A percentile compares a stretch with the other conserved stretches of the same genome.
These are phyloP conservation scores for Tanypteryx hageni DNA, from an alignment of 2,888 invertebrate species.

Conservation along the genomic window DNA sequence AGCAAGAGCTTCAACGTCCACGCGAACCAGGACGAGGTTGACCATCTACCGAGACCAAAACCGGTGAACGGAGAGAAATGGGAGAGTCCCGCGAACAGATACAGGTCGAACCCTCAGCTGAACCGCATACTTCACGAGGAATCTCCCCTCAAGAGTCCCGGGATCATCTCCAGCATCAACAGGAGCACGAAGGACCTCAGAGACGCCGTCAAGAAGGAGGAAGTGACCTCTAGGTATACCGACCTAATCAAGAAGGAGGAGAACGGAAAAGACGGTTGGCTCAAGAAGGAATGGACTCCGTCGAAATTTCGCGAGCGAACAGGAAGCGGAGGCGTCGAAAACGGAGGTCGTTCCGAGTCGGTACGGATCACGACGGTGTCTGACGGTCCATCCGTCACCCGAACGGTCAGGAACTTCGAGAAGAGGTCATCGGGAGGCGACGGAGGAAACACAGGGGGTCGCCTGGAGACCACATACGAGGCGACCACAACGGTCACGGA, in stretches of 20 bases:
- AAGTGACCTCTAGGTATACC: conserved; percentile 50
- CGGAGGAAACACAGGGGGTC: conserved; percentile 77
- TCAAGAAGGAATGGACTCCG: conserved; percentile 75
- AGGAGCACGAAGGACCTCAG: conserved; percentile 88
- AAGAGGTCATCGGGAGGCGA: conserved; percentile 83
- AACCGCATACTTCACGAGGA: conserved; percentile 84
- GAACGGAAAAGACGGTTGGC: conserved; percentile 76
- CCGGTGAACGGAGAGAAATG: conserved; percentile 69
- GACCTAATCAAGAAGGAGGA: conserved; percentile 69
- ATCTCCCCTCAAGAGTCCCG: conserved; percentile 88
- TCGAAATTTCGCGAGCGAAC: conserved; percentile 76
- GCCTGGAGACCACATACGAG: conserved; percentile 81
- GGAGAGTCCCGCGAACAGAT: conserved; percentile 71
- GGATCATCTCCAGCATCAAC: conserved; percentile 90
- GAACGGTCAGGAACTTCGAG: conserved; percentile 83
- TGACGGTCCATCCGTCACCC: conserved; percentile 83
- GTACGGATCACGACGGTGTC: conserved; percentile 83
- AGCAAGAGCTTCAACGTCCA: conserved; percentile 93
- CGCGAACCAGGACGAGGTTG: conserved; percentile 76
- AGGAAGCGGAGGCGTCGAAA: conserved; percentile 78
- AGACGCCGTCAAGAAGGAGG: conserved; percentile 76
- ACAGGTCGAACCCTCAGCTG: conserved; percentile 88
- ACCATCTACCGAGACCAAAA: conserved; percentile 73
- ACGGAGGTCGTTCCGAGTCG: conserved; percentile 84
- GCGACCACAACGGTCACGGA: conserved; percentile 84